A percentile compares a stretch with the other conserved stretches of the same genome.
Evolutionary conservation across 2,888 invertebrate species (phyloP).

Genomic region (Agrochola circellaris): DNA sequence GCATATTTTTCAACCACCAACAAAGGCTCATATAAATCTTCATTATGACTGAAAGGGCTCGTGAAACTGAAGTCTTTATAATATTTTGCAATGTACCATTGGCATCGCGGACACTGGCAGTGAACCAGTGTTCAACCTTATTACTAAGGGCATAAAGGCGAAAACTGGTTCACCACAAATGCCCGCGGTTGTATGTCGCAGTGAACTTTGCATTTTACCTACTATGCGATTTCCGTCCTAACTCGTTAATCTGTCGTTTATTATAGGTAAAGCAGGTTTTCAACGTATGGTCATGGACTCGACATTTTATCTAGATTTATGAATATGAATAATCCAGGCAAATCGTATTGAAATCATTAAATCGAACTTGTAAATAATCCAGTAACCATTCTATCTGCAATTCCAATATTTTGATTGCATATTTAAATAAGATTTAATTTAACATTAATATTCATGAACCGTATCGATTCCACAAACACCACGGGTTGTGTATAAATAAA

Average conservation of each 20-base stretch:
- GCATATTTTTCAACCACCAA: conserved; percentile 45
- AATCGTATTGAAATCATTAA: conserved; percentile 33
- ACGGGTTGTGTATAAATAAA: conserved; percentile 44
- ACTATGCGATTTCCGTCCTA: conserved; percentile 3
- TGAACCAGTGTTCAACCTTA: no score
- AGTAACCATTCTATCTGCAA: conserved; percentile 49
- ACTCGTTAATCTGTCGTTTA: conserved; percentile 18
- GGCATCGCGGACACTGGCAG: no score
- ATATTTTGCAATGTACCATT: conserved; percentile 19
- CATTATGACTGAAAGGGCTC: conserved; percentile 25
- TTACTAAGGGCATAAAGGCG: no score
- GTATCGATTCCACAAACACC: conserved; percentile 48
- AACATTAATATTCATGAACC: conserved; percentile 53
- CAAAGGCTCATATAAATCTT: conserved; percentile 47
- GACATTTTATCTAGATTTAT: conserved; percentile 27
- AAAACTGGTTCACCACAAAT: no score
- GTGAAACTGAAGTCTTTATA: conserved; percentile 16
- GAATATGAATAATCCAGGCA: conserved; percentile 14
- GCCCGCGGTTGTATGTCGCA: neutral
- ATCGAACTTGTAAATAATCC: conserved; percentile 43
- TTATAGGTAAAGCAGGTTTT: conserved; percentile 11
- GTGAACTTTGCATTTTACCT: conserved; percentile 5
- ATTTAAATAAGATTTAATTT: conserved; percentile 46
- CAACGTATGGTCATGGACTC: conserved; percentile 6
- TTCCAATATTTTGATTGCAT: conserved; percentile 50